Evolutionary conservation across 2,797 vertebrate species (phyloP).

Genomic region (Sylvilagus floridanus): DNA sequence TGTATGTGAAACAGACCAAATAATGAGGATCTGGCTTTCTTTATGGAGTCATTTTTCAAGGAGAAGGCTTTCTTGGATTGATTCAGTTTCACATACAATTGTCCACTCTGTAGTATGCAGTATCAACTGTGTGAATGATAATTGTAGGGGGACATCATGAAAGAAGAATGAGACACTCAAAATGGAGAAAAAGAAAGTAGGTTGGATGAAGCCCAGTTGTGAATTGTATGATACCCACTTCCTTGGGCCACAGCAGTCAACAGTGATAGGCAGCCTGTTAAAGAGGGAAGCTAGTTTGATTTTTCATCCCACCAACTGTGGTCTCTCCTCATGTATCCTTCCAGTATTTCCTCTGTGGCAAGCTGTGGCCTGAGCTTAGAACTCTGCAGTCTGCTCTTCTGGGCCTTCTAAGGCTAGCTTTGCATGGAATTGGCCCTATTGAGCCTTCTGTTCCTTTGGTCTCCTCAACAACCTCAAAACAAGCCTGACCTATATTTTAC

Average conservation of each 20-base stretch:
- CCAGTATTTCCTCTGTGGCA: background rate
- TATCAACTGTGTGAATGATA: background rate
- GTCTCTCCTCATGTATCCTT: background rate
- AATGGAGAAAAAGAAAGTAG: background rate
- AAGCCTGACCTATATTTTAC: background rate
- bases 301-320: background rate
- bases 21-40: background rate
- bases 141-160: background rate
- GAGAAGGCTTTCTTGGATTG: background rate
- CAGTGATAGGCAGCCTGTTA: too few relatives aligned
- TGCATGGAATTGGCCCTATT: background rate
- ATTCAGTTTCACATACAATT: background rate
- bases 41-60: background rate
- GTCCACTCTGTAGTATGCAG: background rate
- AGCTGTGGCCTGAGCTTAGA: background rate
- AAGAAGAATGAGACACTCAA: background rate
- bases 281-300: background rate
- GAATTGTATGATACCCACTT: background rate
- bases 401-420: fast-evolving
- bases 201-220: background rate
- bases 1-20: background rate
- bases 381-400: background rate
- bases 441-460: background rate
- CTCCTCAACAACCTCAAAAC: background rate
- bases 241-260: background rate